These are phyloP conservation scores for Notiomystis cincta DNA, from an alignment of 2,113 vertebrate species.

Conservation along the genomic window DNA sequence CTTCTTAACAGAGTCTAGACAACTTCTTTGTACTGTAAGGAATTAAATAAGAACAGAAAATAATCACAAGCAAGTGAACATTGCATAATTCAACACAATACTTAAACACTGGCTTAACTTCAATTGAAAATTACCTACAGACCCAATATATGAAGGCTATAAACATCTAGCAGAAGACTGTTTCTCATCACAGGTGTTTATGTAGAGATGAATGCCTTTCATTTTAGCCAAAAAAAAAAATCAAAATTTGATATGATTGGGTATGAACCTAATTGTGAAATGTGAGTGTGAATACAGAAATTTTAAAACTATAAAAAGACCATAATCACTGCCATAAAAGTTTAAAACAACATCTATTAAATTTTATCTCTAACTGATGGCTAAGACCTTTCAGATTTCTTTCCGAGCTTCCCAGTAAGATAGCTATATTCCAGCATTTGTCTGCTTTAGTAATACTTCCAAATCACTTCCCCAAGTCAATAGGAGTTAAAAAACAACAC, in stretches of 20 bases:
- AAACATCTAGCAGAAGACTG: background rate
- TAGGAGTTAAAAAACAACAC: background rate
- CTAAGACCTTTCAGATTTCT: background rate
- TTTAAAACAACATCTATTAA: background rate
- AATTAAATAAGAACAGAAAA: background rate
- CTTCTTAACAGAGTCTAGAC: background rate
- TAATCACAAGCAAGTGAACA: background rate
- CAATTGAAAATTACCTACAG: background rate
- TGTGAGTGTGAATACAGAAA: background rate
- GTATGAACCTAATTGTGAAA: background rate
- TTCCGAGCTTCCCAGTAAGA: background rate
- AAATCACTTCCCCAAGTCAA: background rate
- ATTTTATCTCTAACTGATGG: background rate
- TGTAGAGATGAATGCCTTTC: background rate
- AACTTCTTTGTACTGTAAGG: background rate
- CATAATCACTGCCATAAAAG: background rate
- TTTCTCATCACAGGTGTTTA: background rate
- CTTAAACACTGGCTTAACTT: background rate
- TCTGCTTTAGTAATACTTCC: background rate
- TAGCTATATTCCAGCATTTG: background rate
- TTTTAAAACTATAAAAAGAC: background rate
- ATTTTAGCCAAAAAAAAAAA: background rate
- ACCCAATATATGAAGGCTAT: background rate
- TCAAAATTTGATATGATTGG: background rate
- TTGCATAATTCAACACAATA: background rate